Evolutionary conservation across 2,888 invertebrate genomes (phyloP).

Genomic region (Tigriopus californicus): DNA sequence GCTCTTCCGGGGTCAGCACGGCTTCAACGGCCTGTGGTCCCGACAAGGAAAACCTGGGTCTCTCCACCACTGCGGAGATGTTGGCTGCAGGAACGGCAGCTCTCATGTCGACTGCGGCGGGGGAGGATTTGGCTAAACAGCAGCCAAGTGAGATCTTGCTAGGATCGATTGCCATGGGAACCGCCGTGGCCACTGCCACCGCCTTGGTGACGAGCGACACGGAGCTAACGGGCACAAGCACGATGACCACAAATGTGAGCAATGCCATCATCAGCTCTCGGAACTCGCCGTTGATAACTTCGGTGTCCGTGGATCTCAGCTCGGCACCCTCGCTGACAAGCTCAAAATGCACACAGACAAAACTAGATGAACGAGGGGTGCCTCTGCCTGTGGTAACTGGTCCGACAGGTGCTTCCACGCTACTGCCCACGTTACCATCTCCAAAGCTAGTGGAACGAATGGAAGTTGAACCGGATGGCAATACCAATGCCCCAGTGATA

Average conservation of each 20-base stretch:
- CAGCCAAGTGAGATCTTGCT: too few relatives aligned
- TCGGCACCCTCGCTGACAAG: not conserved
- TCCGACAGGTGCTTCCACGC: not conserved
- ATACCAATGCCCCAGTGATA: not conserved
- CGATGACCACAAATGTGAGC: not conserved
- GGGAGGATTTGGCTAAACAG: too few relatives aligned
- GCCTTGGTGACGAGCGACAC: not conserved
- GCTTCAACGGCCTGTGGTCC: not conserved
- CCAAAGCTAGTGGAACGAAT: not conserved
- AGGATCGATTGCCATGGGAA: too few relatives aligned
- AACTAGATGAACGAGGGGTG: not conserved
- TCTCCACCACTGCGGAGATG: too few relatives aligned
- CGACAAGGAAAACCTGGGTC: not conserved
- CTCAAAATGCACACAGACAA: slow-evolving; percentile 9
- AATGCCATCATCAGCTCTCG: too few relatives aligned
- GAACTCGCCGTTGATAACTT: too few relatives aligned
- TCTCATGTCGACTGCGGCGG: too few relatives aligned
- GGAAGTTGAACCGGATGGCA: not conserved
- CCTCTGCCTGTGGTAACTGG: not conserved
- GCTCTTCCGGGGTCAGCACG: not conserved
- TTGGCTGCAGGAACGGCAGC: too few relatives aligned
- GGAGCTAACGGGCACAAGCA: not conserved
- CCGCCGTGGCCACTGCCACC: not conserved
- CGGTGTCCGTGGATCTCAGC: not conserved
- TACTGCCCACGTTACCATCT: not conserved